Evolutionary conservation across 2,888 invertebrate species (phyloP).

Genomic region (Brenthis daphne): DNA sequence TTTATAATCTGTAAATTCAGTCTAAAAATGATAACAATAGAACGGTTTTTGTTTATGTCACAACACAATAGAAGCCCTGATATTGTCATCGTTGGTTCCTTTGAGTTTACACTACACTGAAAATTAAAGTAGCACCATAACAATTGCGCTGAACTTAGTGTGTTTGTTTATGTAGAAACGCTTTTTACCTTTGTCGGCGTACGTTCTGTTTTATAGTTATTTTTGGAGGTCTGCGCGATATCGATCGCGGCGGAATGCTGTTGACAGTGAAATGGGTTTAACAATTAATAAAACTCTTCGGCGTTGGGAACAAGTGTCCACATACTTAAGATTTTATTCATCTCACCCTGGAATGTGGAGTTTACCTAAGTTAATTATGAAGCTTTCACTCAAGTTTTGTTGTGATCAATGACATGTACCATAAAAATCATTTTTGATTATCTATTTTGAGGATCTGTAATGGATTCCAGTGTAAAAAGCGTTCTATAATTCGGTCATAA

Average conservation of each 20-base stretch:
- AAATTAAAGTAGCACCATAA: conserved; percentile 74
- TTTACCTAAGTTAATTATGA: conserved; percentile 26
- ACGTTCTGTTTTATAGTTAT: conserved; percentile 60
- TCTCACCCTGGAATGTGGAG: conserved; percentile 35
- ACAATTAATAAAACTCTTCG: conserved; percentile 78
- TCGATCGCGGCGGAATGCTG: conserved; percentile 72
- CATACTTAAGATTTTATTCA: conserved; percentile 57
- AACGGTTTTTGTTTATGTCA: conserved; percentile 64
- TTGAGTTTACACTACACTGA: conserved; percentile 80
- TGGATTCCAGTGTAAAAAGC: conserved; percentile 74
- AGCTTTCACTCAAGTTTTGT: conserved; percentile 18
- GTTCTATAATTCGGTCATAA: conserved; percentile 78
- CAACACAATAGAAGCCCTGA: conserved; percentile 62
- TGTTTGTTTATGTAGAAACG: conserved; percentile 56
- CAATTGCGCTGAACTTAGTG: conserved; percentile 68
- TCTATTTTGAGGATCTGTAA: conserved; percentile 47
- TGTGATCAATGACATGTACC: neutral
- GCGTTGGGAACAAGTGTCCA: conserved; percentile 57
- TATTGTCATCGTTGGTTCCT: conserved; percentile 69
- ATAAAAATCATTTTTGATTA: conserved; percentile 50
- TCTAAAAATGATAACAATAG: conserved; percentile 62
- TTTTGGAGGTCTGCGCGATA: conserved; percentile 64
- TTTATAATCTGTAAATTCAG: conserved; percentile 55
- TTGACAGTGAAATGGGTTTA: conserved; percentile 80
- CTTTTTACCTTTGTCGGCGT: conserved; percentile 74